A percentile compares a stretch with the other conserved stretches of the same genome.
Conservation (phyloP, 2,113 vertebrate genomes). For the Acrocephalus kingi region DNA sequence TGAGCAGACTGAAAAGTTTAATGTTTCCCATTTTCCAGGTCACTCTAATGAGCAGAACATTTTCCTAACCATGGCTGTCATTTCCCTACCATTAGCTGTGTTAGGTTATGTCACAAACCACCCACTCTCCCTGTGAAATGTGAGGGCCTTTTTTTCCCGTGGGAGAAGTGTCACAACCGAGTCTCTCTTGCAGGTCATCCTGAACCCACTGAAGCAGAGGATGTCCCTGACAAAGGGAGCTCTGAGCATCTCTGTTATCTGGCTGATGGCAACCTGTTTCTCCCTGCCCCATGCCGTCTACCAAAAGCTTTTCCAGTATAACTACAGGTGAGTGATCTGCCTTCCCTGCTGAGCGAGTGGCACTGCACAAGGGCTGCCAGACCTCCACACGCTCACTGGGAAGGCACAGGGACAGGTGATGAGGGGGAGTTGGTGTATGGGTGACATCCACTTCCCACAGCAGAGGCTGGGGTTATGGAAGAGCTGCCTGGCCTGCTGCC, state of each 20-base stretch:
- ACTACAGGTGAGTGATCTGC: slow-evolving; percentile 54
- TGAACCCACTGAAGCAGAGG: slow-evolving; percentile 60
- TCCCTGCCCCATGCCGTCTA: slow-evolving; percentile 69
- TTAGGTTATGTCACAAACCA: not conserved
- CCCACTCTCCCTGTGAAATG: not conserved
- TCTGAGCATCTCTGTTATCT: slow-evolving; percentile 56
- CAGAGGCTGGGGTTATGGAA: not conserved
- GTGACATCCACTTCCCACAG: not conserved
- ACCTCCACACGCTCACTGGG: accelerated
- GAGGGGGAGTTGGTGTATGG: not conserved
- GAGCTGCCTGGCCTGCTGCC: not conserved
- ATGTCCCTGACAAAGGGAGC: slow-evolving; percentile 47
- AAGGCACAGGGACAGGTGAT: too few species aligned
- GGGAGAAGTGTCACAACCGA: accelerated
- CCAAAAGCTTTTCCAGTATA: slow-evolving; percentile 66
- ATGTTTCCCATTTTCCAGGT: not conserved
- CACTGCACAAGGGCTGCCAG: too few species aligned
- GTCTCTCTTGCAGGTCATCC: slow-evolving; percentile 54
- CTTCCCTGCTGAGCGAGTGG: accelerated
- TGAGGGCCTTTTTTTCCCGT: not conserved
- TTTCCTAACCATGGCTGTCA: not conserved
- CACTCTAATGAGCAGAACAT: not conserved
- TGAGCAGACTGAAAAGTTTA: not conserved
- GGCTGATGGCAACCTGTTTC: slow-evolving; percentile 69
- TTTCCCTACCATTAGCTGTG: not conserved